Conservation (phyloP, 2,113 vertebrate species). For the Halcyon malimbica region DNA sequence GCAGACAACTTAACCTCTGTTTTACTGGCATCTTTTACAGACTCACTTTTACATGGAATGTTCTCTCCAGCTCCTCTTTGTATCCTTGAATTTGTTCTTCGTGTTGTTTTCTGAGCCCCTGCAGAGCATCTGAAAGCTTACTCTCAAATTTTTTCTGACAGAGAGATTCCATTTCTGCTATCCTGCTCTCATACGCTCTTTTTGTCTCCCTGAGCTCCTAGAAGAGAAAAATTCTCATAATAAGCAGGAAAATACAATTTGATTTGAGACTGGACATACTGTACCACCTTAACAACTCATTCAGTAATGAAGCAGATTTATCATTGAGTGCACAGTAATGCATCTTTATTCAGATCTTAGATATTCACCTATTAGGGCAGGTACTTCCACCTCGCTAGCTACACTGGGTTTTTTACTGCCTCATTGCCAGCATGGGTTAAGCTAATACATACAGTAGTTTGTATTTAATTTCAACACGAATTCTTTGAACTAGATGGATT, state of each 20-base stretch:
- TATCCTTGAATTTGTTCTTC: slow-evolving; percentile 81
- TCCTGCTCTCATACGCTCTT: slow-evolving; percentile 73
- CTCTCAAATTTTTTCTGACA: slow-evolving; percentile 76
- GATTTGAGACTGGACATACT: background rate
- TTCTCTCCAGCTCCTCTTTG: slow-evolving; percentile 81
- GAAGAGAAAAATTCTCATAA: background rate
- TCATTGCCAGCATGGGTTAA: background rate
- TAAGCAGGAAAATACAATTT: background rate
- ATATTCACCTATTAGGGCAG: background rate
- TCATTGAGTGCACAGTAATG: background rate
- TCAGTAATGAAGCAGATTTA: background rate
- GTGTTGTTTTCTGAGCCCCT: slow-evolving; percentile 78
- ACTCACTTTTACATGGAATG: slow-evolving; percentile 78
- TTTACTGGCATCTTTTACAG: background rate
- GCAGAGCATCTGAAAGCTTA: slow-evolving; percentile 76
- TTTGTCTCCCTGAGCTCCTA: slow-evolving; percentile 79
- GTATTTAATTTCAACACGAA: background rate
- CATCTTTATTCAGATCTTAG: background rate
- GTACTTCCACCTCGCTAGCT: background rate
- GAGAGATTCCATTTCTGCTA: slow-evolving; percentile 79
- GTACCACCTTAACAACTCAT: background rate
- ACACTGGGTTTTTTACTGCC: background rate
- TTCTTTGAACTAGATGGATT: background rate
- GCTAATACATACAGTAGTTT: background rate
- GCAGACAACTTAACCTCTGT: background rate